These are phyloP conservation scores for Capitulum mitella DNA, from an alignment of 2,888 invertebrate genomes.

Conservation along the genomic window DNA sequence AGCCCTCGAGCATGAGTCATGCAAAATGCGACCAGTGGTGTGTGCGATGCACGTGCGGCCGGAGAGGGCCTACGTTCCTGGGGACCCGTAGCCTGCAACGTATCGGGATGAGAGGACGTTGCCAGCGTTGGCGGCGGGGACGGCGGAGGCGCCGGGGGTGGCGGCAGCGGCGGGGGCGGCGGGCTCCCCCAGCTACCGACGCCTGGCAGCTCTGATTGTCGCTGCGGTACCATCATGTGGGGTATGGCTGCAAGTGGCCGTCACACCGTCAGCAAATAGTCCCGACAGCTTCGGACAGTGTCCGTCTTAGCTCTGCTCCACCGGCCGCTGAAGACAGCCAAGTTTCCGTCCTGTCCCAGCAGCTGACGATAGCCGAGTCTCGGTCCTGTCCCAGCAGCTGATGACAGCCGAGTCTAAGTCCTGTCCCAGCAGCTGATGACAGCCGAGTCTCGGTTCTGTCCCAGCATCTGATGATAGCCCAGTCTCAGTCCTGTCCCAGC, in stretches of 20 bases:
- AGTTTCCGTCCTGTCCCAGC: too few species aligned
- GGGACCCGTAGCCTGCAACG: neutral
- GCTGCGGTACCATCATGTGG: conserved; percentile 36
- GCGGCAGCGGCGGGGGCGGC: conserved; percentile 28
- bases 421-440: too few species aligned
- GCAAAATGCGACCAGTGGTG: neutral
- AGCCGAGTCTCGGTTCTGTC: too few species aligned
- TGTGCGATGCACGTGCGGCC: neutral
- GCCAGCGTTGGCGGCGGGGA: conserved; percentile 27
- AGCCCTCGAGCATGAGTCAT: too few species aligned
- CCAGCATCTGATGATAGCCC: too few species aligned
- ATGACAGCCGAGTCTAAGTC: too few species aligned
- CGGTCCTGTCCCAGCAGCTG: too few species aligned
- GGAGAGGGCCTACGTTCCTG: neutral
- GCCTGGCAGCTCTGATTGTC: conserved; percentile 20
- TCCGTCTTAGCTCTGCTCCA: too few species aligned
- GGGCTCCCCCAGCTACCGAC: neutral
- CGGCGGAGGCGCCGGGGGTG: conserved; percentile 25
- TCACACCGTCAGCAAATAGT: conserved; percentile 36
- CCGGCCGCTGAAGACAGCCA: too few species aligned
- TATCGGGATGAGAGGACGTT: neutral
- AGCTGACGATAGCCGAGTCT: too few species aligned
- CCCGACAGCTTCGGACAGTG: too few species aligned
- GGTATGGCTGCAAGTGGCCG: conserved; percentile 48
- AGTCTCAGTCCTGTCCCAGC: too few species aligned